Percentiles rank a stretch among this genome's conserved stretches.
Conservation (phyloP, 1,140 invertebrate genomes). For the Melanaphis sacchari region DNA sequence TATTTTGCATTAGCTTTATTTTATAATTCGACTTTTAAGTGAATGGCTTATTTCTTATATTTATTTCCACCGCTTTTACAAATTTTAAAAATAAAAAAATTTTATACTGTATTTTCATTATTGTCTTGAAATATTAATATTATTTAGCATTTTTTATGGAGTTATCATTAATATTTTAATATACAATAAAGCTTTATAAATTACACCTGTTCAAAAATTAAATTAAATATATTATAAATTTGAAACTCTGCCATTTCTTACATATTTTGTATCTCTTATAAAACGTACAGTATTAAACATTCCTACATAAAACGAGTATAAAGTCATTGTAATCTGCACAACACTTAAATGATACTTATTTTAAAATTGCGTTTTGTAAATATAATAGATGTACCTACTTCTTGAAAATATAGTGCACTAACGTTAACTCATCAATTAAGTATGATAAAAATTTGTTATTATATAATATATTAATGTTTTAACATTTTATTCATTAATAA, state of each 20-base stretch:
- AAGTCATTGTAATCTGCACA: not conserved
- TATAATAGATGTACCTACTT: not conserved
- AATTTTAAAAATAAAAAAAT: not conserved
- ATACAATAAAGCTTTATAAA: not conserved
- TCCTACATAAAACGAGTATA: not conserved
- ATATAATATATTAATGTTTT: too few relatives aligned
- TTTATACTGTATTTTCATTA: not conserved
- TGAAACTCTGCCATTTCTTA: not conserved
- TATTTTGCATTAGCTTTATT: not conserved
- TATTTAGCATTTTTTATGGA: not conserved
- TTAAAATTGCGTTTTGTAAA: not conserved
- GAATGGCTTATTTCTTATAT: not conserved
- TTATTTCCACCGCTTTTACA: not conserved
- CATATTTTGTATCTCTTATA: not conserved
- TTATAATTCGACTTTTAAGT: not conserved
- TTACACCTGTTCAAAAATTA: not conserved
- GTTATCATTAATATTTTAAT: conserved; percentile 1
- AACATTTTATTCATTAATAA: not conserved
- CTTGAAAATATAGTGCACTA: not conserved
- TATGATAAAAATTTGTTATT: not conserved
- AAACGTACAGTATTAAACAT: not conserved
- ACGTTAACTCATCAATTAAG: not conserved
- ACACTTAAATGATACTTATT: not conserved
- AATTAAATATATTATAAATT: not conserved
- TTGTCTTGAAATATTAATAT: not conserved